Evolutionary conservation across 2,113 vertebrate genomes (phyloP).

Genomic region (Chlorocebus sabaeus): DNA sequence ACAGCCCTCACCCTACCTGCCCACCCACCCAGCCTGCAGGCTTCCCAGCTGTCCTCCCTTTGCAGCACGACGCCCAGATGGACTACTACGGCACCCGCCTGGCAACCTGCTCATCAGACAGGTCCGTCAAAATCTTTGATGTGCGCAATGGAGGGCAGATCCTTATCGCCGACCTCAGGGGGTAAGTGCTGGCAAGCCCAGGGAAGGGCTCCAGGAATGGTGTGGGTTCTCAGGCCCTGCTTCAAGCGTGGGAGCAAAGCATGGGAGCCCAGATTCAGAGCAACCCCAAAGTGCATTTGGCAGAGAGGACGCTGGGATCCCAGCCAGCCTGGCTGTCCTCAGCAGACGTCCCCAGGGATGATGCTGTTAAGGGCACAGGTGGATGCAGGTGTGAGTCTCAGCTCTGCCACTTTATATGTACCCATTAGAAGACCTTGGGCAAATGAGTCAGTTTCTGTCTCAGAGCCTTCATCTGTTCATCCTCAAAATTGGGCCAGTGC

Average conservation of each 20-base stretch:
- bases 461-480: not conserved
- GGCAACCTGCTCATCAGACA: conserved; percentile 97
- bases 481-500: not conserved
- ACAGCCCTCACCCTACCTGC: not conserved
- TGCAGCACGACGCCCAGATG: conserved; percentile 98
- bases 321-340: not conserved
- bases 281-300: not conserved
- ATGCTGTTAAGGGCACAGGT: not conserved
- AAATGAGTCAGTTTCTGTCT: not conserved
- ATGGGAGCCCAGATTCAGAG: not conserved
- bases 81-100: conserved; percentile 97
- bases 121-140: conserved; percentile 98
- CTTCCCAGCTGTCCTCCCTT: not conserved
- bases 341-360: too few relatives aligned
- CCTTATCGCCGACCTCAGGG: conserved; percentile 94
- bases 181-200: conserved; percentile 79
- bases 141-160: conserved; percentile 97
- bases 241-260: not conserved
- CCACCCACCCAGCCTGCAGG: not conserved
- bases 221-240: not conserved
- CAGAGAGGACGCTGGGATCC: not conserved
- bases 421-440: not conserved
- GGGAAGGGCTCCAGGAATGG: not conserved
- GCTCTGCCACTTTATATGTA: not conserved
- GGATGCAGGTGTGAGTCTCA: not conserved